Evolutionary conservation across 2,888 invertebrate genomes (phyloP).

Genomic region (Carterocephalus palaemon): DNA sequence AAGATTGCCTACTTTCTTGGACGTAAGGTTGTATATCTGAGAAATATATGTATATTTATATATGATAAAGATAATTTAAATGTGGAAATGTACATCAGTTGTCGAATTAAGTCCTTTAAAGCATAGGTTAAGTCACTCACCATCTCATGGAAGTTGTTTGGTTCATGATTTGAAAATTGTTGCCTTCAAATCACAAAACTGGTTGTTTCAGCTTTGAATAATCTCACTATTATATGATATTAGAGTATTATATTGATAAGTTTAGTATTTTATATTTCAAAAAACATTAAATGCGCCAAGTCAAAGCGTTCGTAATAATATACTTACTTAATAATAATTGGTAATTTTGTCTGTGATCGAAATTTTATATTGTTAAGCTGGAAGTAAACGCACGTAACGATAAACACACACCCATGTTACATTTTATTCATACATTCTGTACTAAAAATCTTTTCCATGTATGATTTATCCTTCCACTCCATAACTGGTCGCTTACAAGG

Average conservation of each 20-base stretch:
- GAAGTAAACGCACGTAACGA: constrained; percentile 54
- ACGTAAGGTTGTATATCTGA: constrained; percentile 4
- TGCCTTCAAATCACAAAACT: constrained; percentile 67
- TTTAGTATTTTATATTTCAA: constrained; percentile 72
- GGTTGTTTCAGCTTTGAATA: constrained; percentile 70
- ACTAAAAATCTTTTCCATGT: too few species aligned
- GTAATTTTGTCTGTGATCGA: constrained; percentile 78
- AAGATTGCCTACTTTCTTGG: constrained; percentile 1
- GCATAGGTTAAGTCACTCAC: constrained; percentile 32
- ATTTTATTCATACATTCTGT: constrained; percentile 30
- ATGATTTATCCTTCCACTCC: too few species aligned
- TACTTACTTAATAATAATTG: constrained; percentile 45
- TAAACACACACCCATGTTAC: constrained; percentile 27
- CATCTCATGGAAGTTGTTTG: constrained; percentile 51
- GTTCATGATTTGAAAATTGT: constrained; percentile 59
- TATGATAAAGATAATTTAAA: constrained; percentile 6
- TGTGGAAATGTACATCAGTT: constrained; percentile 17
- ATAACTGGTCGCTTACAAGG: too few species aligned
- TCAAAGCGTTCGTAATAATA: constrained; percentile 63
- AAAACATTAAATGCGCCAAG: constrained; percentile 58
- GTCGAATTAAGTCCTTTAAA: constrained; percentile 20
- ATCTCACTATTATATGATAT: constrained; percentile 60
- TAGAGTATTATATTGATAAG: constrained; percentile 64
- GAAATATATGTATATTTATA: constrained; percentile 7
- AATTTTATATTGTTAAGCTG: constrained; percentile 76